phyloP scores from a whole-genome alignment of 2,797 vertebrate species.

The Mustela erminea region DNA sequence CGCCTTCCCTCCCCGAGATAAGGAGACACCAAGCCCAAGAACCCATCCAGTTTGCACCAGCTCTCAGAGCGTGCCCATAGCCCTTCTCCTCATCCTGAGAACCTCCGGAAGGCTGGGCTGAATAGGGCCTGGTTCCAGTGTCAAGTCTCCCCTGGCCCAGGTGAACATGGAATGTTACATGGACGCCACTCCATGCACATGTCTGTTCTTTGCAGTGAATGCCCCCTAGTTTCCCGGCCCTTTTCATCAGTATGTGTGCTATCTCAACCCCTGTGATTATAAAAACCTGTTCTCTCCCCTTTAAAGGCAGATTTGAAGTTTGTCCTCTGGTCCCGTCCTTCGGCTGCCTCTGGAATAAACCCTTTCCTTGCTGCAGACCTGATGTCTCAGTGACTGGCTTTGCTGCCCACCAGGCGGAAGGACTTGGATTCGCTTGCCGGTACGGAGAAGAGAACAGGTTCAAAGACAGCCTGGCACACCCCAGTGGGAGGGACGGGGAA shows the following conservation, averaged over 20 bases:
- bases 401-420: background rate
- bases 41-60: background rate
- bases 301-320: background rate
- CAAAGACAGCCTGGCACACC: background rate
- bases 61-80: background rate
- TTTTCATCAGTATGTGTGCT: background rate
- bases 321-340: background rate
- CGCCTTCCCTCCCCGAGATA: background rate
- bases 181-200: background rate
- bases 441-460: background rate
- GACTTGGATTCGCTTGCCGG: background rate
- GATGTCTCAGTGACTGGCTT: background rate
- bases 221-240: background rate
- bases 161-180: background rate
- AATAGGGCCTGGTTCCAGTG: background rate
- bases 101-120: background rate
- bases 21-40: background rate
- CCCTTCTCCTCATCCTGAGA: background rate
- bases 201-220: background rate
- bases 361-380: background rate
- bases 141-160: background rate
- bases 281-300: background rate
- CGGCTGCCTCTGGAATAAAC: background rate
- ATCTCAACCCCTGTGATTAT: background rate
- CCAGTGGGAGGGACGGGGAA: background rate